Conservation (phyloP, 2,888 invertebrate species). For the Myopa testacea region DNA sequence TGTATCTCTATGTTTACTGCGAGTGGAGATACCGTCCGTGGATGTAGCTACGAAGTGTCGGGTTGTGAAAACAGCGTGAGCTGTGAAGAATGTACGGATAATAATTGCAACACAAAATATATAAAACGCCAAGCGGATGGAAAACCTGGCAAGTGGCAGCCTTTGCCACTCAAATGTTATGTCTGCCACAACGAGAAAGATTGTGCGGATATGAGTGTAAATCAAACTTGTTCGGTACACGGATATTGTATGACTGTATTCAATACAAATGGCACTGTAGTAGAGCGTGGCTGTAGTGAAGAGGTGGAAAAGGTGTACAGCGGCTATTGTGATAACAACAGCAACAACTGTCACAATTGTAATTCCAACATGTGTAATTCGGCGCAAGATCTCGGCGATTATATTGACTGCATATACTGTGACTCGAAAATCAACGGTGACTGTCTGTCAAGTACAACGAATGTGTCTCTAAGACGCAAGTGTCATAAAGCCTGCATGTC, state of each 20-base stretch:
- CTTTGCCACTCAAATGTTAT: constrained; percentile 58
- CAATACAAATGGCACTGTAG: constrained; percentile 47
- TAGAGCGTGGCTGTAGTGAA: constrained; percentile 61
- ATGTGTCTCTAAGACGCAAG: constrained; percentile 45
- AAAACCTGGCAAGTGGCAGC: constrained; percentile 62
- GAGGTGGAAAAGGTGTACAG: constrained; percentile 46
- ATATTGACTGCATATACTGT: constrained; percentile 59
- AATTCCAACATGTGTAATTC: constrained; percentile 62
- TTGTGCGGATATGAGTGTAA: constrained; percentile 53
- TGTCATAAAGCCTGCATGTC: constrained; percentile 61
- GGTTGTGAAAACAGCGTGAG: constrained; percentile 39
- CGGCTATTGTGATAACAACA: constrained; percentile 56
- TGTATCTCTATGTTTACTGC: constrained; percentile 54
- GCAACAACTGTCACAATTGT: constrained; percentile 54
- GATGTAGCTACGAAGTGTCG: constrained; percentile 49
- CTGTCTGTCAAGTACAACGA: constrained; percentile 46
- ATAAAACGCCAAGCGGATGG: constrained; percentile 53
- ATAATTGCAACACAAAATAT: constrained; percentile 56
- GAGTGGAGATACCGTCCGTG: constrained; percentile 56
- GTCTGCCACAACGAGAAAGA: constrained; percentile 46
- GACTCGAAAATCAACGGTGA: constrained; percentile 52
- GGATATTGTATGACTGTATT: constrained; percentile 60
- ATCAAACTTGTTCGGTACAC: constrained; percentile 51
- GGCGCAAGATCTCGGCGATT: constrained; percentile 50
- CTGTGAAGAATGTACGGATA: constrained; percentile 46